phyloP scores from a whole-genome alignment of 2,797 vertebrate species.

The Eulemur rubriventer region DNA sequence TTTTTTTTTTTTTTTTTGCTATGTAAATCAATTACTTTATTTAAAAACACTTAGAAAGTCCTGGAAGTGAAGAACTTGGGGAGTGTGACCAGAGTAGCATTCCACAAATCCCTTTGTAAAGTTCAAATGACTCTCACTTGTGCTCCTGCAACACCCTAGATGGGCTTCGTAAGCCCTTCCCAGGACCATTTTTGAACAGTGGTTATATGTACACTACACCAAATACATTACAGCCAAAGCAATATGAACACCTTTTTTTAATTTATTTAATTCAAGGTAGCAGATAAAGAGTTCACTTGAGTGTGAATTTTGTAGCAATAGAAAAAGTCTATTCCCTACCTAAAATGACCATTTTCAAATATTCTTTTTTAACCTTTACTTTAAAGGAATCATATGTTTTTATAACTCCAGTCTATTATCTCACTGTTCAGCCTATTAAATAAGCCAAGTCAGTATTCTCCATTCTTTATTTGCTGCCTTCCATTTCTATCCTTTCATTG shows the following conservation, averaged over 20 bases:
- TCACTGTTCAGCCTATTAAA: background rate
- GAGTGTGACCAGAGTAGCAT: background rate
- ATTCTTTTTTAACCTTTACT: background rate
- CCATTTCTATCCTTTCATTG: background rate
- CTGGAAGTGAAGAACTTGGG: background rate
- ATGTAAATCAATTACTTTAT: conserved; percentile 19
- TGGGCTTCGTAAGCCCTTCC: background rate
- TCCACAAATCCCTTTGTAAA: background rate
- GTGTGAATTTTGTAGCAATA: background rate
- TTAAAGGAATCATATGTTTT: background rate
- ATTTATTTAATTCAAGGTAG: conserved; percentile 6
- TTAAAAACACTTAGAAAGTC: background rate
- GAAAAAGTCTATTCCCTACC: background rate
- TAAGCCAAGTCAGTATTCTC: background rate
- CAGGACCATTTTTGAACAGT: background rate
- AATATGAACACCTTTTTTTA: background rate
- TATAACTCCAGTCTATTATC: background rate
- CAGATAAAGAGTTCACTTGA: background rate
- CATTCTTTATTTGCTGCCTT: background rate
- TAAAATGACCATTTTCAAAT: conserved; percentile 31
- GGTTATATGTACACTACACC: background rate
- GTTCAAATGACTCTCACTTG: background rate
- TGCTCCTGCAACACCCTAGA: background rate
- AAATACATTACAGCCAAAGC: background rate
- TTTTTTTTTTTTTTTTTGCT: background rate